phyloP scores from a whole-genome alignment of 2,797 vertebrate genomes.

The Platyrinchus mystaceus region DNA sequence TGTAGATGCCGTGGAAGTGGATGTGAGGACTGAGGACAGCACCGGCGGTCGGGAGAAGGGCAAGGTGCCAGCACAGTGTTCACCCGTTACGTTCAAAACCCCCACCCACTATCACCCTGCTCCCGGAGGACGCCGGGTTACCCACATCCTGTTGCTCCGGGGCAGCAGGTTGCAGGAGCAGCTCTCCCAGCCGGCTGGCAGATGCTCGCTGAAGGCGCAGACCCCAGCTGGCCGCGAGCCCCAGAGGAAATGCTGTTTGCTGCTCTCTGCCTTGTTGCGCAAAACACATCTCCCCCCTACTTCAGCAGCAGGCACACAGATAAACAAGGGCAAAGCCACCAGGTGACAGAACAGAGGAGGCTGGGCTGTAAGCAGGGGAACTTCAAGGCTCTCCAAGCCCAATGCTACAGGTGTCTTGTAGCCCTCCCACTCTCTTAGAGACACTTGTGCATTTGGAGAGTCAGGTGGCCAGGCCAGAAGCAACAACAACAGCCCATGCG shows the following conservation, averaged over 20 bases:
- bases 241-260: not conserved
- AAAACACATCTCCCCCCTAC: not conserved
- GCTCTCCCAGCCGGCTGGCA: not conserved
- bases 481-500: not conserved
- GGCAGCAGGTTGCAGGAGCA: slow-evolving; percentile 15
- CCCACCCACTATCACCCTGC: not conserved
- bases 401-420: not conserved
- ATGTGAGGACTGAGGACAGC: not conserved
- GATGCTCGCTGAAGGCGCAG: not conserved
- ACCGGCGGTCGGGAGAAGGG: not conserved
- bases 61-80: not conserved
- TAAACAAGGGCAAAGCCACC: not conserved
- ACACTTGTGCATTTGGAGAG: not conserved
- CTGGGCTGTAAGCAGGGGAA: not conserved
- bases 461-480: not conserved
- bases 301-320: not conserved
- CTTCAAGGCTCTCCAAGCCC: not conserved
- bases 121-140: not conserved
- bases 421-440: not conserved
- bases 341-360: not conserved
- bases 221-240: not conserved
- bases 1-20: not conserved
- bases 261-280: not conserved
- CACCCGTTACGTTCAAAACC: not conserved
- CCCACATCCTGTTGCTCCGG: not conserved